Conservation (phyloP, 2,797 vertebrate genomes). For the Naso thynnoides region DNA sequence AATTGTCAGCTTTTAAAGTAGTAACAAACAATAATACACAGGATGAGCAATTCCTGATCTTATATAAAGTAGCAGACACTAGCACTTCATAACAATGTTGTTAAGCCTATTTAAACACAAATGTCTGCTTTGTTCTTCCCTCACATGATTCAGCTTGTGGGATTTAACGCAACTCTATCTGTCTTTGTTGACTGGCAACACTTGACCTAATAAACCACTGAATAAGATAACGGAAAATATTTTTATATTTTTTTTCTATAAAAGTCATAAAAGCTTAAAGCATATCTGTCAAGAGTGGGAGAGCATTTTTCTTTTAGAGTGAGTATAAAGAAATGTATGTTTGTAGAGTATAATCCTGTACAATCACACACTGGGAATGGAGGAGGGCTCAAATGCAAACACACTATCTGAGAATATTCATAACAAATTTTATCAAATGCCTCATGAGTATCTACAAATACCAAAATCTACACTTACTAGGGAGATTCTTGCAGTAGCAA, state of each 20-base stretch:
- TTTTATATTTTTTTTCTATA: neutral
- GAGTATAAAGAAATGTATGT: neutral
- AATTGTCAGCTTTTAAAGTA: constrained; percentile 17
- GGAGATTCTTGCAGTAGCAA: too few relatives aligned
- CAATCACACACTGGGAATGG: too few relatives aligned
- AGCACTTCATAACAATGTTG: constrained; percentile 48
- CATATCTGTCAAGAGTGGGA: neutral
- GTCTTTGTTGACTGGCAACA: constrained; percentile 5
- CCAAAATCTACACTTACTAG: too few relatives aligned
- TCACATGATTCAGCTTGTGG: constrained; percentile 33
- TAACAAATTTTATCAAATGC: too few relatives aligned
- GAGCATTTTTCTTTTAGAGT: neutral
- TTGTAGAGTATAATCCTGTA: too few relatives aligned
- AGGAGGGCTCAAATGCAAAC: too few relatives aligned
- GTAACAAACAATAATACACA: constrained; percentile 31
- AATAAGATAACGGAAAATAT: neutral
- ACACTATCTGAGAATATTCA: too few relatives aligned
- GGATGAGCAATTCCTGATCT: too few relatives aligned
- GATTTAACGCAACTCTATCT: constrained; percentile 18
- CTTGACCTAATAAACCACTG: constrained; percentile 28
- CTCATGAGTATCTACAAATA: too few relatives aligned
- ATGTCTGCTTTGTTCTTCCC: constrained; percentile 38
- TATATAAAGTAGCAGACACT: constrained; percentile 28
- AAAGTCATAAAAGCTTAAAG: neutral
- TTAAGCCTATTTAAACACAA: constrained; percentile 45